These are phyloP conservation scores for Morus bassanus DNA, from an alignment of 2,797 vertebrate genomes.

Conservation along the genomic window DNA sequence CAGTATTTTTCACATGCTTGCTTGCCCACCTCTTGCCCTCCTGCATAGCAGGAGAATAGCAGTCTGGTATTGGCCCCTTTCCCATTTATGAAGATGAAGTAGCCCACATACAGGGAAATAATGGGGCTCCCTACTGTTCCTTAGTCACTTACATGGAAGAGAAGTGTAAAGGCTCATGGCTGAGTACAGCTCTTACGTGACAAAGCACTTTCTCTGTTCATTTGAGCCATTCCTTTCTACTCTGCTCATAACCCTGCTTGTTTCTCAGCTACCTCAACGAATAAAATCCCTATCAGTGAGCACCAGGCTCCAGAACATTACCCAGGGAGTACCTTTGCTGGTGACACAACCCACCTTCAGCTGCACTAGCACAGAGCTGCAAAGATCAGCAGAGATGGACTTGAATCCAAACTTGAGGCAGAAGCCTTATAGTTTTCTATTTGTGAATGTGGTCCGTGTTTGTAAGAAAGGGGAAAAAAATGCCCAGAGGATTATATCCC, in stretches of 20 bases:
- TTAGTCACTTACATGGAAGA: background rate
- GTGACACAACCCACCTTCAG: background rate
- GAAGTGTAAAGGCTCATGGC: background rate
- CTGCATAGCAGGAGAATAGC: background rate
- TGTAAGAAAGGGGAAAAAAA: background rate
- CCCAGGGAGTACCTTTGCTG: background rate
- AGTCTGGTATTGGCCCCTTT: background rate
- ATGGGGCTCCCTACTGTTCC: constrained; percentile 8
- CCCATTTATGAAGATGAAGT: background rate
- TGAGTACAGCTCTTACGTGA: background rate
- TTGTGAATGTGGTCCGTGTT: background rate
- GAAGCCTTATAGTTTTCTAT: background rate
- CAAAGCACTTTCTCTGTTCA: background rate
- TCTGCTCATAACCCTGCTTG: background rate
- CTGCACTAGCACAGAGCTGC: background rate
- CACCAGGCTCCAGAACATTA: background rate
- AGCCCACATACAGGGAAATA: background rate
- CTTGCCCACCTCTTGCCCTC: background rate
- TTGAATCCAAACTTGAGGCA: background rate
- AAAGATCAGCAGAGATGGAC: background rate
- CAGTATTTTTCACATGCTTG: background rate
- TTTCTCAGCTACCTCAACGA: background rate
- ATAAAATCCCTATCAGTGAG: background rate
- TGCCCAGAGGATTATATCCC: background rate
- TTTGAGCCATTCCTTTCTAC: background rate